Base-by-base conservation (phyloP, 2,113 vertebrate species). In the Hemichromis elongatus region DNA sequence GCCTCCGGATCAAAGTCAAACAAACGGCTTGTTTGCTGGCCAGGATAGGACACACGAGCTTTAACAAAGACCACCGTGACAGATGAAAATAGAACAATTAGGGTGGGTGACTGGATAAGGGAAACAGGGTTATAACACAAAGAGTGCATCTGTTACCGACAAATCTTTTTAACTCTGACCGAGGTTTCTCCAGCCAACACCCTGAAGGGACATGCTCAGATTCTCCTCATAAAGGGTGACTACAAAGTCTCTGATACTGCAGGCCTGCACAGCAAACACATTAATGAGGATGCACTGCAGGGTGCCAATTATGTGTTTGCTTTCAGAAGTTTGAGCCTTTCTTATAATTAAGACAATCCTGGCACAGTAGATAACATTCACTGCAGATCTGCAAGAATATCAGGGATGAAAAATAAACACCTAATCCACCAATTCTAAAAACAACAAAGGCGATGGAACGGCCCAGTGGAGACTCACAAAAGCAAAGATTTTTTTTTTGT, bases 281-380 rank as follows among this genome's bases (percentile, higher is more conserved):
- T 42, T 78, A 84, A 86, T 35, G 70, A 89, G 63, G 70, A 68
- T 70, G 54, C 88, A 73, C 84, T 86, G 86, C 85, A 88, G 87
- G 88, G 56, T 86, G 83, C 87, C 83, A 88, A 90, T 91, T 89
- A 87, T 66, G 73, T 54, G 70, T 83, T 82, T 85, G 35, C 61
- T 59, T 85, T 84, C 52, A 83, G 52, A 86, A 79, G 77, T 86
- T 90, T 45, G 30, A 90, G 53, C 24, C 45, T 79, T 55, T 90
- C 42, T 59, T 80, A n/a, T 83, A 85, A 90, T 89, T 82, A 85
- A 80, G 4, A 79, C 45, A 83, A 89, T 77, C 52, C 66, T 77
- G 68, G 55, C 56, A 87, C 7, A 19, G 53, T 21, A 52, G 14
- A 77, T 40, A 33, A 6, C 70, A 83, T 80, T 80, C 81, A 47